Evolutionary conservation across 1,140 invertebrate species (phyloP).

Genomic region (Papilio polytes): DNA sequence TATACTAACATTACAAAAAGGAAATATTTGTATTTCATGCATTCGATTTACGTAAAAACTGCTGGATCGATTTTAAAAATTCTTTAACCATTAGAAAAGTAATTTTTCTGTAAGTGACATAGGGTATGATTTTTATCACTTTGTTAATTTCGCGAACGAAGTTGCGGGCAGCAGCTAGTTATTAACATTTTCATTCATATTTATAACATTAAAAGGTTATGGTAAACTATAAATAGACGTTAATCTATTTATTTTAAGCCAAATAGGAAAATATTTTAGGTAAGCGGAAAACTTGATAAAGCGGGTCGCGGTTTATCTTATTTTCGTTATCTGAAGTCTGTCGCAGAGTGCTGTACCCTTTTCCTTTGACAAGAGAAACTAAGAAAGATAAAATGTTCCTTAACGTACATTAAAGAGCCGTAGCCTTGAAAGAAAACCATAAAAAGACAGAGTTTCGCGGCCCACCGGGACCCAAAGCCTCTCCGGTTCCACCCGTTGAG

Average conservation of each 20-base stretch:
- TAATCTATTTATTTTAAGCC: slow-evolving; percentile 32
- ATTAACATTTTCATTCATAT: no score
- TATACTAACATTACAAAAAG: no score
- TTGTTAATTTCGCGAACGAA: no score
- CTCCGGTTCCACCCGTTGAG: slow-evolving; percentile 53
- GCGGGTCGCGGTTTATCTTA: slow-evolving; percentile 66
- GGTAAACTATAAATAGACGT: not conserved
- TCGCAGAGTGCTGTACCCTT: slow-evolving; percentile 73
- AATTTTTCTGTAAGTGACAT: no score
- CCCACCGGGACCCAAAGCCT: slow-evolving; percentile 55
- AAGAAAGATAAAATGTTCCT: slow-evolving; percentile 80
- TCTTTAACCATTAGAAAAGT: no score
- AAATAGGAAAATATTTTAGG: slow-evolving; percentile 44
- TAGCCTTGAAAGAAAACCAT: slow-evolving; percentile 71
- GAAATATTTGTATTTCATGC: no score
- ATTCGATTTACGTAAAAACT: no score
- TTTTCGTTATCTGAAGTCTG: slow-evolving; percentile 72
- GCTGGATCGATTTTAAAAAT: no score
- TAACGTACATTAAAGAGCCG: slow-evolving; percentile 78
- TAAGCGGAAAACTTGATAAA: slow-evolving; percentile 69
- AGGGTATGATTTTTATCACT: no score
- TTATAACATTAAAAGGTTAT: no score
- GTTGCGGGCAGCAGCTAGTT: no score
- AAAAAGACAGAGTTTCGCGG: slow-evolving; percentile 68
- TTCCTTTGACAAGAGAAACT: slow-evolving; percentile 74